These are phyloP conservation scores for Megalurothrips usitatus DNA, from an alignment of 2,888 invertebrate species.

Conservation along the genomic window DNA sequence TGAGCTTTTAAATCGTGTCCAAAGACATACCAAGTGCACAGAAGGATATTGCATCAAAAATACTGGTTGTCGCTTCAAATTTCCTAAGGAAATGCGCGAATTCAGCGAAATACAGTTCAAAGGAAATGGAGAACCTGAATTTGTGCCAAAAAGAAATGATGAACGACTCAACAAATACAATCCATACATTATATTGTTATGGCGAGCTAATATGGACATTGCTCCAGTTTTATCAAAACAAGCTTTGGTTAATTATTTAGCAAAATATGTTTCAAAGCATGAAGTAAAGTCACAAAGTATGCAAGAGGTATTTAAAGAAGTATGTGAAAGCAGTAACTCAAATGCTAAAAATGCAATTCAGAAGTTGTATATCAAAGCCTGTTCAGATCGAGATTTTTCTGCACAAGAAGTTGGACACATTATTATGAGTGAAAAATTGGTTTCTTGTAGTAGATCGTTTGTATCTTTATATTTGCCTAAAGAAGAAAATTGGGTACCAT, in stretches of 20 bases:
- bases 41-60: slow-evolving; percentile 30
- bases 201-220: slow-evolving; percentile 9
- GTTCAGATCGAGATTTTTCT: neutral
- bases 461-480: neutral
- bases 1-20: neutral
- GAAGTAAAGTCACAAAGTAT: neutral
- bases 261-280: neutral
- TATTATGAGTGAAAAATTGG: slow-evolving; percentile 9
- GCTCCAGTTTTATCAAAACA: neutral
- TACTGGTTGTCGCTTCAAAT: neutral
- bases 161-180: neutral
- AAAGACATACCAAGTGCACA: neutral
- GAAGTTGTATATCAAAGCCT: neutral
- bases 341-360: neutral
- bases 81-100: neutral
- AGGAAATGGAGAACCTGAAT: neutral
- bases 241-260: neutral
- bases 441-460: neutral
- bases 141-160: neutral
- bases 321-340: neutral
- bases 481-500: neutral
- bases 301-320: neutral
- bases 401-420: slow-evolving; percentile 9
- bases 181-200: slow-evolving; percentile 12
- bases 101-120: neutral